Evolutionary conservation across 2,113 vertebrate genomes (phyloP), one percentile per base, ranked within the genome.

Genomic region (Steatornis caripensis): DNA sequence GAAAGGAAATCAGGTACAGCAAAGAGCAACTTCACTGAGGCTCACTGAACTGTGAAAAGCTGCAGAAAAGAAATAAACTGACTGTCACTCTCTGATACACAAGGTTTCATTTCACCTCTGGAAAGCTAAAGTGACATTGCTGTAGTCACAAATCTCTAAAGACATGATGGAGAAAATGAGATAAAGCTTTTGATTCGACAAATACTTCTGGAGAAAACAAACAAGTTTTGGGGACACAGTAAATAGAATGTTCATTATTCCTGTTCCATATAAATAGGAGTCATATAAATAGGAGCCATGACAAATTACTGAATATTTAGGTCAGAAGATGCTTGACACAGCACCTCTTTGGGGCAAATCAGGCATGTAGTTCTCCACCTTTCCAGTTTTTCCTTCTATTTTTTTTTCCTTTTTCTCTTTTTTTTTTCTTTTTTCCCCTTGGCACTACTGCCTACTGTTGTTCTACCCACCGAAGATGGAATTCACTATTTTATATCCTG

Each of bases 1-100:
- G 55, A 27, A 92, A 71, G 9, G 18, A 75, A 95, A 71, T 29
- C 20, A 69, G 39, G 60, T 66, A 58, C 29, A 87, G 60, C 15
- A 60, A 71, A 92, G 24, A 71, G 17, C 36, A 93, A 54, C 32
- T 84, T 68, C 18, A 8, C 26, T 34, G 64, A 54, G 32, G 32
- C 5, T 89, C 45, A 30, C 15, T 91, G 84, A 77, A 22, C 27
- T 79, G 53, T 55, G 69, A 82, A 87, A 92, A 75, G 22, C 24
- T 71, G 29, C 23, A 68, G 60, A 21, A 71, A 96, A 87, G 7
- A 90, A 84, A 86, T 49, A 89, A 95, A 20, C 9, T 62, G 46
- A 49, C 43, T 82, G 66, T 54, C 78, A 66, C 11, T 77, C 21
- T 55, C 39, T 66, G 29, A n/a, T 30, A 74, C 1, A 1, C 43